phyloP scores from a whole-genome alignment of 53 echinoderm and acorn worm genomes.

The Echinarachnius parma region DNA sequence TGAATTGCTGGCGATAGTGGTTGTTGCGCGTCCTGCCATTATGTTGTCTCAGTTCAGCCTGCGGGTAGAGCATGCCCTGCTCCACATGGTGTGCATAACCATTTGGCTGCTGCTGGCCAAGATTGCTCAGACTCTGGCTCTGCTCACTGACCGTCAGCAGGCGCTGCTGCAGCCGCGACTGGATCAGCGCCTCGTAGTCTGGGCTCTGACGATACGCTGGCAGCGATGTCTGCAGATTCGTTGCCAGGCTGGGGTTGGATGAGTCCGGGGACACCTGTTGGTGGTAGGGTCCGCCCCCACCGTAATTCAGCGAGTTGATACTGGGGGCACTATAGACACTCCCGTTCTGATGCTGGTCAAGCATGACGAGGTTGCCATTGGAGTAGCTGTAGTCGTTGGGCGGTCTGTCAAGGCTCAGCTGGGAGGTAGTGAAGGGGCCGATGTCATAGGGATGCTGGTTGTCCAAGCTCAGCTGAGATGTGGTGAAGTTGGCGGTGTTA shows the following conservation, averaged over 20 bases:
- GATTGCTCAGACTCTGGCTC: conserved; percentile 76
- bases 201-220: conserved; percentile 88
- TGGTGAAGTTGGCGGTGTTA: conserved; percentile 51
- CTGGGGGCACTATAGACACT: conserved; percentile 71
- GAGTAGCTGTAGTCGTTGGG: conserved; percentile 68
- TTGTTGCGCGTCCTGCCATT: conserved; percentile 48
- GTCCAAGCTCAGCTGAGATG: conserved; percentile 88
- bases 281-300: too few relatives aligned
- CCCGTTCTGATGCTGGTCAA: conserved; percentile 57
- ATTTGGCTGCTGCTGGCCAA: conserved; percentile 49
- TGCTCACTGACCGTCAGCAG: conserved; percentile 71
- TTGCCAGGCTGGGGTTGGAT: conserved; percentile 82
- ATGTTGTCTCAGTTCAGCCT: conserved; percentile 65
- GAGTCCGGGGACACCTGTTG: conserved; percentile 82
- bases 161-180: conserved; percentile 56
- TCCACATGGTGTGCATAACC: conserved; percentile 43
- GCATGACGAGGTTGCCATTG: conserved; percentile 60
- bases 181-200: conserved; percentile 74
- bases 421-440: conserved; percentile 65
- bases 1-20: conserved; percentile 65
- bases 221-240: conserved; percentile 59
- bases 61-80: conserved; percentile 61
- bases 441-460: conserved; percentile 64
- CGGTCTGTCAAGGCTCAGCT: conserved; percentile 82
- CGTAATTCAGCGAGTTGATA: conserved; percentile 82